These are phyloP conservation scores for Platalea minor DNA, from an alignment of 2,797 vertebrate genomes.

Conservation along the genomic window DNA sequence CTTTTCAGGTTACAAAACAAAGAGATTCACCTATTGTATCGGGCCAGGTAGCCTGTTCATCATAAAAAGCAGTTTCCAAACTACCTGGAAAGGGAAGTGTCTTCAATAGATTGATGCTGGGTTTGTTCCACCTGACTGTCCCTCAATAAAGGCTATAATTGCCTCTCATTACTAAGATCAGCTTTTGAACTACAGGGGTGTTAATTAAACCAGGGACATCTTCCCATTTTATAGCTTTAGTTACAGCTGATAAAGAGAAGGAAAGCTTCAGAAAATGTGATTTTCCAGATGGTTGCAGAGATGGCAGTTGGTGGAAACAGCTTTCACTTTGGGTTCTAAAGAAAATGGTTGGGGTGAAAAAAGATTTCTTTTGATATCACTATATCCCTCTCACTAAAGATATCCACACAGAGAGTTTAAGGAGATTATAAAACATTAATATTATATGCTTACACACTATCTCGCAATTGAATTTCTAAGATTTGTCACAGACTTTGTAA, in stretches of 20 bases:
- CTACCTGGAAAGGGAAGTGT: conserved; percentile 5
- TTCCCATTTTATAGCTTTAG: conserved; percentile 57
- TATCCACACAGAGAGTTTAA: background rate
- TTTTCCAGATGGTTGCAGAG: conserved; percentile 60
- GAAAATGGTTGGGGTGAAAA: conserved; percentile 14
- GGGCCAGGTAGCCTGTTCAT: background rate
- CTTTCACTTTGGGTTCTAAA: conserved; percentile 21
- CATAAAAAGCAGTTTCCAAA: conserved; percentile 32
- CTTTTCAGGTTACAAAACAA: background rate
- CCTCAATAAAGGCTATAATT: conserved; percentile 53
- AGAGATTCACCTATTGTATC: background rate
- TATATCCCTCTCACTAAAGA: background rate
- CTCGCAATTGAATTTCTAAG: background rate
- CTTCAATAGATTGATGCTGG: conserved; percentile 15
- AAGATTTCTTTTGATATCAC: conserved; percentile 8
- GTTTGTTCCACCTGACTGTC: conserved; percentile 60
- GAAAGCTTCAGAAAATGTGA: conserved; percentile 51
- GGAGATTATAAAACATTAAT: conserved; percentile 2
- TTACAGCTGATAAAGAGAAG: conserved; percentile 59
- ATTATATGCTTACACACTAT: background rate
- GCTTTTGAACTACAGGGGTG: conserved; percentile 57
- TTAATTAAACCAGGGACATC: conserved; percentile 58
- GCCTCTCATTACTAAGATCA: conserved; percentile 60
- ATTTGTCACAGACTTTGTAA: background rate
- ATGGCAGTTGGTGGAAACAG: conserved; percentile 56